phyloP scores from a whole-genome alignment of 1,140 invertebrate genomes.

The Panulirus ornatus region DNA sequence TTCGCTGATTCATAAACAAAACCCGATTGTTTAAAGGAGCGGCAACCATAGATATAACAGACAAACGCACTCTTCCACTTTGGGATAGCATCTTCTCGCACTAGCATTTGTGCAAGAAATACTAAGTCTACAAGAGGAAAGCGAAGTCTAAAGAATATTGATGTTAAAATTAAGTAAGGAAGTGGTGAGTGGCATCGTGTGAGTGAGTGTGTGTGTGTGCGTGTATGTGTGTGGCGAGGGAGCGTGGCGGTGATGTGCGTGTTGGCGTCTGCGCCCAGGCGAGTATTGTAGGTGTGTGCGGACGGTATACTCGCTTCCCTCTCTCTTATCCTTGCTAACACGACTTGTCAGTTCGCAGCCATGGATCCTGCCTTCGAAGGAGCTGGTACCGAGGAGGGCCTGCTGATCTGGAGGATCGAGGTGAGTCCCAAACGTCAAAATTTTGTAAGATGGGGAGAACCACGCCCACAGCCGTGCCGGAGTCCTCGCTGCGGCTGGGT shows the following conservation, averaged over 20 bases:
- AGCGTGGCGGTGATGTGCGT: neutral
- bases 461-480: neutral
- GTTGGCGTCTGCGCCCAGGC: constrained; percentile 28
- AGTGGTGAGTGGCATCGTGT: neutral
- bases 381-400: constrained; percentile 48
- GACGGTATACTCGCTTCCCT: neutral
- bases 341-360: constrained; percentile 16
- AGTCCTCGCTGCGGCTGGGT: neutral
- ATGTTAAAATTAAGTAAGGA: neutral
- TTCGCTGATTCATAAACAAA: no score
- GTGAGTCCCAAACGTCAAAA: neutral
- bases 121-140: no score
- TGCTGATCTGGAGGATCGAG: constrained; percentile 62
- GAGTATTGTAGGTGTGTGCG: constrained; percentile 24
- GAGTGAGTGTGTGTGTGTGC: neutral
- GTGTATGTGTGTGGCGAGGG: neutral
- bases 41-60: no score
- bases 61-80: no score
- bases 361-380: constrained; percentile 65
- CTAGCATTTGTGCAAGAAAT: no score
- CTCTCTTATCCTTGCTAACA: neutral
- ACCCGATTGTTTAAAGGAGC: no score
- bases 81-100: no score
- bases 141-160: no score
- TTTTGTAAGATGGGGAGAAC: neutral